Conservation (phyloP, 1,140 invertebrate genomes). For the Pachyrhynchus sulphureomaculatus region DNA sequence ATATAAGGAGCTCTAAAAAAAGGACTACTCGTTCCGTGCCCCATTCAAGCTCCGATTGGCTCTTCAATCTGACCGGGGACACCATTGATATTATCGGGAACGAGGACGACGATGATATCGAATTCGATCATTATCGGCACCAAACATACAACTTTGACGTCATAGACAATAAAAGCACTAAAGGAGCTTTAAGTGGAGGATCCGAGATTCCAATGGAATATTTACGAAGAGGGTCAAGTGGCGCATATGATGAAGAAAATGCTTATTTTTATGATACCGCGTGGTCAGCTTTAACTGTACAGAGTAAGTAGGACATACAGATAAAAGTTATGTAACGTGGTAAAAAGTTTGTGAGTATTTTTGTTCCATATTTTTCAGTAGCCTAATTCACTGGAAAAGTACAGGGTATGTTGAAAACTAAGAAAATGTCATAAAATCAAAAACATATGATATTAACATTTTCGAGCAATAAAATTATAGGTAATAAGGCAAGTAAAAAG, state of each 20-base stretch:
- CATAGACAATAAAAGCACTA: neutral
- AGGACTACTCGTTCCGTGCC: slow-evolving; percentile 3
- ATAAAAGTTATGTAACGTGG: too few species aligned
- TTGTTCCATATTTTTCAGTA: too few species aligned
- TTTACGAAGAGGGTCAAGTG: slow-evolving; percentile 15
- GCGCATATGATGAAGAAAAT: slow-evolving; percentile 46
- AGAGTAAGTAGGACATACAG: slow-evolving; percentile 34
- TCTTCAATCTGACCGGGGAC: slow-evolving; percentile 57
- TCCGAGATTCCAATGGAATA: slow-evolving; percentile 15
- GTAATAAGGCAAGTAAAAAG: too few species aligned
- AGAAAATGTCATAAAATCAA: too few species aligned
- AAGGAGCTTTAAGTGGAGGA: neutral
- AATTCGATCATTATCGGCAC: slow-evolving; percentile 5
- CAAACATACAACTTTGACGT: neutral
- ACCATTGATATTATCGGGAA: slow-evolving; percentile 36
- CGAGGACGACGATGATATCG: slow-evolving; percentile 15
- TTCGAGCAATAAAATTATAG: too few species aligned
- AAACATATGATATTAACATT: too few species aligned
- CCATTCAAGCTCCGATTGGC: slow-evolving; percentile 24
- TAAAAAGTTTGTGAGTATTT: too few species aligned
- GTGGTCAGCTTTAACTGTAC: slow-evolving; percentile 45
- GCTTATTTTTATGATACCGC: slow-evolving; percentile 54
- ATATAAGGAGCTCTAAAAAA: slow-evolving; percentile 3
- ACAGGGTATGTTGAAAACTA: too few species aligned
- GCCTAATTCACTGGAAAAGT: too few species aligned